Conservation (phyloP, 2,888 invertebrate genomes). For the Exocentrus adspersus region DNA sequence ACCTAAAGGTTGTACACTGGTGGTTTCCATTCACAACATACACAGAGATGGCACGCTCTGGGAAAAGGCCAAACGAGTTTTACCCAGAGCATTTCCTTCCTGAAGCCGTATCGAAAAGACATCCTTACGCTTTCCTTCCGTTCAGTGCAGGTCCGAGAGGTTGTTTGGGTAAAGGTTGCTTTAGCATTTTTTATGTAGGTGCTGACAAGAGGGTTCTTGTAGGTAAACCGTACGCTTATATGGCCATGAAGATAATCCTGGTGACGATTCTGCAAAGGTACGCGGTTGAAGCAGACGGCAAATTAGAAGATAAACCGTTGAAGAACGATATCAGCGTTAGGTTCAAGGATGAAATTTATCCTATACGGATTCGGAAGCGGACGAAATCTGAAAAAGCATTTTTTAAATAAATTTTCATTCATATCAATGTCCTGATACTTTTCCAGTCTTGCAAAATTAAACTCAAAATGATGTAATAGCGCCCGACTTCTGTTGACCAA, state of each 20-base stretch:
- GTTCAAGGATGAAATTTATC: constrained; percentile 43
- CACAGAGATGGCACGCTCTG: constrained; percentile 53
- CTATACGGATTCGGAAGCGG: constrained; percentile 39
- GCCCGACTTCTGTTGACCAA: no score
- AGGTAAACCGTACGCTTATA: constrained; percentile 48
- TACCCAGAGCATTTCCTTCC: constrained; percentile 58
- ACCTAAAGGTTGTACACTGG: constrained; percentile 48
- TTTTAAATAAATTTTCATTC: no score
- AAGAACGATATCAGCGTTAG: constrained; percentile 49
- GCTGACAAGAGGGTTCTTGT: no score
- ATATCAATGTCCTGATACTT: no score
- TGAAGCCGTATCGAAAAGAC: constrained; percentile 48
- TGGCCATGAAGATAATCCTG: constrained; percentile 45
- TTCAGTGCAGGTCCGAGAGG: constrained; percentile 56
- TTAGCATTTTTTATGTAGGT: no score
- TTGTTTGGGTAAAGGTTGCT: constrained; percentile 55
- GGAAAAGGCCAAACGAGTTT: constrained; percentile 55
- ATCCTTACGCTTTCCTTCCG: constrained; percentile 53
- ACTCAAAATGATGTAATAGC: no score
- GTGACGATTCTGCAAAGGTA: constrained; percentile 46
- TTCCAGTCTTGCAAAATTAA: no score
- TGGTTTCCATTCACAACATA: constrained; percentile 51
- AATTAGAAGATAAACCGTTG: constrained; percentile 44
- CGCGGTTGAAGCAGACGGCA: constrained; percentile 46
- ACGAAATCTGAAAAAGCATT: not conserved